Percentiles rank a stretch among this genome's conserved stretches.
phyloP scores from a whole-genome alignment of 2,888 invertebrate species.

The Sacculina carcini region DNA sequence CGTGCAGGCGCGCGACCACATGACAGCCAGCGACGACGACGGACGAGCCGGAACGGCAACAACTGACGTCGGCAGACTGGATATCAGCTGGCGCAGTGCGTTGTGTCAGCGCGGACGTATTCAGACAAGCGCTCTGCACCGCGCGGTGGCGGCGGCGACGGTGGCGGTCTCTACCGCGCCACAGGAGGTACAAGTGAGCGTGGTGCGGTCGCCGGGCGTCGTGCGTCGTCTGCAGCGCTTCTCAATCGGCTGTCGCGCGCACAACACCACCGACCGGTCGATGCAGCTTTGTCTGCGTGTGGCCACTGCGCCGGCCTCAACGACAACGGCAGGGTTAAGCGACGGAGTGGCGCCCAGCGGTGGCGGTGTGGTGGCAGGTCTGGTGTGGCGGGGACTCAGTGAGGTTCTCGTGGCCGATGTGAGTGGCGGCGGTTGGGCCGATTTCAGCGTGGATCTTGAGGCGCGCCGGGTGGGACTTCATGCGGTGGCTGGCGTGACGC shows the following conservation, averaged over 20 bases:
- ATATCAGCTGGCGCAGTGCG: constrained; percentile 93
- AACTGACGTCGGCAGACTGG: constrained; percentile 72
- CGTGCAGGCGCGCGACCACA: too few species aligned
- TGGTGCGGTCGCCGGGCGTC: constrained; percentile 57
- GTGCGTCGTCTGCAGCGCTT: constrained; percentile 60
- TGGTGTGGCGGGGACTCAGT: constrained; percentile 12
- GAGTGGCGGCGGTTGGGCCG: constrained; percentile 6
- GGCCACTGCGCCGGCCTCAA: constrained; percentile 8
- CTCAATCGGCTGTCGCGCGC: constrained; percentile 35
- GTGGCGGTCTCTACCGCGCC: constrained; percentile 7
- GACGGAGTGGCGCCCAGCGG: too few species aligned
- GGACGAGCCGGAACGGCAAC: too few species aligned
- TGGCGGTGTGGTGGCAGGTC: too few species aligned
- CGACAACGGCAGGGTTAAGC: too few species aligned
- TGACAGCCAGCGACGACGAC: too few species aligned
- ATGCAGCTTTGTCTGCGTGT: constrained; percentile 9
- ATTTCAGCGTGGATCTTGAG: constrained; percentile 6
- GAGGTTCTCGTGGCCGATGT: constrained; percentile 7
- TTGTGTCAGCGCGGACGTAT: constrained; percentile 86
- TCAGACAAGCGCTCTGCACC: constrained; percentile 78
- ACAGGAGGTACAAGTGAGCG: constrained; percentile 50
- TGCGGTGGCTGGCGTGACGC: not conserved
- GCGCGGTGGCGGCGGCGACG: constrained; percentile 33
- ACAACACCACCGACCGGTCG: constrained; percentile 4
- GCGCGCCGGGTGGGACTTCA: constrained; percentile 12